Base-by-base conservation (phyloP, 2,113 vertebrate genomes). In the Gopherus flavomarginatus region DNA sequence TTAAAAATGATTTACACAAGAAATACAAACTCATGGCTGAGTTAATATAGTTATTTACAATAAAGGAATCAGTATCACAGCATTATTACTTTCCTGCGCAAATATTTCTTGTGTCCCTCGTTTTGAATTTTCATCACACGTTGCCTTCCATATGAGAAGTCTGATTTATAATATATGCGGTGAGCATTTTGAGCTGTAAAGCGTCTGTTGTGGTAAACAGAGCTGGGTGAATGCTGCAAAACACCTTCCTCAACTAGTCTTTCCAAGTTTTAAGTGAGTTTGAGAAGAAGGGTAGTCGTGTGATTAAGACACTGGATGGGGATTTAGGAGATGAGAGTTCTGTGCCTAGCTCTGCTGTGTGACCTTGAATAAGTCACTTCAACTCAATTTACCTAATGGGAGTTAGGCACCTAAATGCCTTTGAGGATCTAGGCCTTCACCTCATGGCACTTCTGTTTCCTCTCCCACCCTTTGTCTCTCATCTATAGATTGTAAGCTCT, bases 101-200 rank as follows among this genome's bases (percentile, higher is more conserved):
- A 17, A 4, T 80, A 44, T 54, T 57, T 90, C 90, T 89, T 75
- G 2, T 4, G 2, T 72, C 5, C 83, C 87, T 85, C 11, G 11
- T 81, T 53, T 91, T 7, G 21, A 81, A n/a, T 69, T 85, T 96
- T 89, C 29, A 44, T 90, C 86, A 38, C 1, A 1, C n/a, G 4
- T 31, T 6, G 81, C 80, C 95, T 93, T 38, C 87, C 8, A 38
- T 2, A 3, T 77, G 16, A 47, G 54, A 38, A 7, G 3, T 35
- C 29, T 94, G 91, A 93, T 84, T 87, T 95, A 82, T n/a, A 47
- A 57, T 56, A 27, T 4, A 90, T 44, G 31, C 62, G 93, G 75
- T 69, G 59, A 90, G 13, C 7, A 3, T 1, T 78, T 47, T 44
- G 42, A 44, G 47, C 24, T 44, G 42, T 8, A 26, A 14, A 78